phyloP scores from a whole-genome alignment of 2,797 vertebrate genomes.

The Molossus molossus region DNA sequence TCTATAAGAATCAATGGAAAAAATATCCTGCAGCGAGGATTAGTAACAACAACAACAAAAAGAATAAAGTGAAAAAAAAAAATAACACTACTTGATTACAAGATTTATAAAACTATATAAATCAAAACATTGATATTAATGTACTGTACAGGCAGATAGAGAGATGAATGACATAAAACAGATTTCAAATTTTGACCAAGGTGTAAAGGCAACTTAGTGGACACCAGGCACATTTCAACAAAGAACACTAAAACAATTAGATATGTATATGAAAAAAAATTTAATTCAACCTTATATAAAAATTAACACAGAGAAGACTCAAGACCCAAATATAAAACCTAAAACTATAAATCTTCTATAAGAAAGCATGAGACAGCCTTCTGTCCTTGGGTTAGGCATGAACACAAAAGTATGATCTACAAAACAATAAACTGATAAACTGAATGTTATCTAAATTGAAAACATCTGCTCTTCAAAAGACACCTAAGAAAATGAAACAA shows the following conservation, averaged over 20 bases:
- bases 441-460: background rate
- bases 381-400: background rate
- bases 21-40: too few species aligned
- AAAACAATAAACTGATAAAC: background rate
- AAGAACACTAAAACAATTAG: background rate
- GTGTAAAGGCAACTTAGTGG: background rate
- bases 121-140: background rate
- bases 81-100: background rate
- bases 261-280: background rate
- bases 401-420: background rate
- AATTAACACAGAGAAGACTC: background rate
- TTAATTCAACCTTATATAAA: background rate
- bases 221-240: background rate
- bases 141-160: background rate
- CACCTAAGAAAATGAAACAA: background rate
- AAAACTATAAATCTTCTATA: background rate
- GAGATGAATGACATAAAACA: background rate
- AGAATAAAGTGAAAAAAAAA: background rate
- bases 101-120: background rate
- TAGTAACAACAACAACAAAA: too few species aligned
- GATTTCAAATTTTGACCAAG: background rate
- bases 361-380: background rate
- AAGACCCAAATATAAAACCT: background rate
- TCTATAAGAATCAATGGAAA: too few species aligned
- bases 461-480: background rate